Percentiles rank a stretch among this genome's conserved stretches.
Evolutionary conservation across 2,797 vertebrate species (phyloP).

Genomic region (Hydrophis major): DNA sequence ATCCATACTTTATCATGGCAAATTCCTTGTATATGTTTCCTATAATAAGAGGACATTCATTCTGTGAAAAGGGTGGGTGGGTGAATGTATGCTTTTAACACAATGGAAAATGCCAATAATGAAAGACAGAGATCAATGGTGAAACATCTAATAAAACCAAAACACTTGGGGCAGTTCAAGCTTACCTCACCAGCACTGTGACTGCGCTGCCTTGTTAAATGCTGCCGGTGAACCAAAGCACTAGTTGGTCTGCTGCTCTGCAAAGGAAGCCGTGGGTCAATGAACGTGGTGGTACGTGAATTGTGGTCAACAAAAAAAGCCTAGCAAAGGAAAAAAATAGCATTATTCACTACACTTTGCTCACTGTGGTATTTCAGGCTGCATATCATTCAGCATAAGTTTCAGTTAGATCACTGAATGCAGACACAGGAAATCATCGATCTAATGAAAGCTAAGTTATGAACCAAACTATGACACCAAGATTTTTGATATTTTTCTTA

Average conservation of each 20-base stretch:
- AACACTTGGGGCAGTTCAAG: background rate
- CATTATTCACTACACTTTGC: background rate
- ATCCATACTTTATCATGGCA: background rate
- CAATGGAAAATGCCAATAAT: rapidly evolving
- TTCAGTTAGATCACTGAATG: background rate
- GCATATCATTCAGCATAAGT: rapidly evolving
- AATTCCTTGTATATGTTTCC: background rate
- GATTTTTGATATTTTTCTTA: background rate
- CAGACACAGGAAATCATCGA: background rate
- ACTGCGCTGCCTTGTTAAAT: constrained; percentile 92
- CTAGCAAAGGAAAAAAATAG: constrained; percentile 60
- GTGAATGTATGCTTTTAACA: background rate
- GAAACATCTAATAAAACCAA: background rate
- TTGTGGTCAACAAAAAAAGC: constrained; percentile 98
- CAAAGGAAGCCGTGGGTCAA: constrained; percentile 92
- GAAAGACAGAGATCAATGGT: rapidly evolving
- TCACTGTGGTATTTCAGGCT: background rate
- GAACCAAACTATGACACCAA: background rate
- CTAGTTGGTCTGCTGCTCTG: constrained; percentile 92
- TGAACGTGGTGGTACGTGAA: constrained; percentile 95
- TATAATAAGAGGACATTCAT: background rate
- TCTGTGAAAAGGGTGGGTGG: background rate
- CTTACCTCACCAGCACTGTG: constrained; percentile 97
- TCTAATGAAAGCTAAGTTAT: background rate
- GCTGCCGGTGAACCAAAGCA: constrained; percentile 89